Evolutionary conservation across 1,140 invertebrate species (phyloP).

Genomic region (Formica selysi): DNA sequence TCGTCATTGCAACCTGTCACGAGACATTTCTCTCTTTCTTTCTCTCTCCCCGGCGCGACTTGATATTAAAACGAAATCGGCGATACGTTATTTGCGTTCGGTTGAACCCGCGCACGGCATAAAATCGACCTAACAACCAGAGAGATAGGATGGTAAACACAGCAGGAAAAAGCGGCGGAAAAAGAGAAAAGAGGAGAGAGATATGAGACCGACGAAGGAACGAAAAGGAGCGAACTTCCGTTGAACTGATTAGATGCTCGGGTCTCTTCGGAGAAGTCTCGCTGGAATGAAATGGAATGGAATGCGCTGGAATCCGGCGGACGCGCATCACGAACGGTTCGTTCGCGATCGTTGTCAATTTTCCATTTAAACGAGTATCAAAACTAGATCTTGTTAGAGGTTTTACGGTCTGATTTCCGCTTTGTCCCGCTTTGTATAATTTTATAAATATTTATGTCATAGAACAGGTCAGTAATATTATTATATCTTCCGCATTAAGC

Average conservation of each 20-base stretch:
- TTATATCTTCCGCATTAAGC: background rate
- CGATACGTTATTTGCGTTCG: constrained; percentile 58
- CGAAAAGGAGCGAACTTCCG: constrained; percentile 71
- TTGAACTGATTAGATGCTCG: constrained; percentile 80
- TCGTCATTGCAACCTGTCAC: constrained; percentile 78
- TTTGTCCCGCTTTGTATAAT: background rate
- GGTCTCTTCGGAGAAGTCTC: constrained; percentile 76
- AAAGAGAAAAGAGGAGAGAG: constrained; percentile 45
- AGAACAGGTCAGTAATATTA: background rate
- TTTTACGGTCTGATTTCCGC: background rate
- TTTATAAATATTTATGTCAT: background rate
- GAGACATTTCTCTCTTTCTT: constrained; percentile 61
- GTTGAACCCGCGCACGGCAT: constrained; percentile 55
- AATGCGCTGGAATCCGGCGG: constrained; percentile 53
- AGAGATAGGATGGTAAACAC: constrained; percentile 54
- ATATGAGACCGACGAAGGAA: constrained; percentile 23
- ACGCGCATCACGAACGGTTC: constrained; percentile 69
- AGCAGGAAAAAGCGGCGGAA: constrained; percentile 57
- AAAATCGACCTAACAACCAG: constrained; percentile 77
- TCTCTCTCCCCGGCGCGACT: constrained; percentile 31
- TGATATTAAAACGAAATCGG: constrained; percentile 72
- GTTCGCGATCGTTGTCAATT: constrained; percentile 41
- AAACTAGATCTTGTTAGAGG: constrained; percentile 39
- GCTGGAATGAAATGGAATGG: constrained; percentile 70
- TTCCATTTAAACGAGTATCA: constrained; percentile 62